Conservation (phyloP, 2,888 invertebrate genomes). For the Thyatira batis region DNA sequence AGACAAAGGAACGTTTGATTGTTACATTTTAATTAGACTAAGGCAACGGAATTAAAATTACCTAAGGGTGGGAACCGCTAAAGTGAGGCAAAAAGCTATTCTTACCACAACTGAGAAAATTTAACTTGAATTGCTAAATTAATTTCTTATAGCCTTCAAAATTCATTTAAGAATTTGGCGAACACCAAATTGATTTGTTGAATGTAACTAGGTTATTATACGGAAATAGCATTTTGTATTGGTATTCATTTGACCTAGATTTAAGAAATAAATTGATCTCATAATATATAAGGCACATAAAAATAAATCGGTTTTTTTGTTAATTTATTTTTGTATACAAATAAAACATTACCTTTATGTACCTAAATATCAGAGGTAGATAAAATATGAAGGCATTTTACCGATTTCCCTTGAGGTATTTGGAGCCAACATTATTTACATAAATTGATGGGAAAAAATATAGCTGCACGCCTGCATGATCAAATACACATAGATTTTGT, state of each 20-base stretch:
- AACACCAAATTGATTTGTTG: background rate
- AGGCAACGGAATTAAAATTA: slow-evolving; percentile 49
- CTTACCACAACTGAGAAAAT: slow-evolving; percentile 11
- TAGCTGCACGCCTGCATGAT: slow-evolving; percentile 10
- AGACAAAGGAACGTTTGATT: slow-evolving; percentile 38
- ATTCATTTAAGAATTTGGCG: background rate
- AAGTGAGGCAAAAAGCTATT: slow-evolving; percentile 21
- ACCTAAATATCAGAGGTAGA: slow-evolving; percentile 24
- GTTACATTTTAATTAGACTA: slow-evolving; percentile 57
- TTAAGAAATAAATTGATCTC: too few relatives aligned
- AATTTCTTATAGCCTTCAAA: slow-evolving; percentile 17
- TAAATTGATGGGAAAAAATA: slow-evolving; percentile 20
- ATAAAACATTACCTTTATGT: slow-evolving; percentile 18
- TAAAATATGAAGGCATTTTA: slow-evolving; percentile 26
- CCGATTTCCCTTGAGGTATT: slow-evolving; percentile 32
- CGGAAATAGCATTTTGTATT: too few relatives aligned
- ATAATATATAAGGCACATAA: too few relatives aligned
- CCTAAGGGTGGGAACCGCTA: slow-evolving; percentile 33
- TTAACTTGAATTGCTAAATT: slow-evolving; percentile 12
- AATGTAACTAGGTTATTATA: background rate
- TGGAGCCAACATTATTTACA: slow-evolving; percentile 21
- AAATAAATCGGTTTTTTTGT: too few relatives aligned
- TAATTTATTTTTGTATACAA: too few relatives aligned
- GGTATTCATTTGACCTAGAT: too few relatives aligned
- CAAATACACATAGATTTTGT: background rate